A percentile compares a stretch with the other conserved stretches of the same genome.
phyloP scores from a whole-genome alignment of 2,888 invertebrate genomes.

The Polymixis flavicincta region DNA sequence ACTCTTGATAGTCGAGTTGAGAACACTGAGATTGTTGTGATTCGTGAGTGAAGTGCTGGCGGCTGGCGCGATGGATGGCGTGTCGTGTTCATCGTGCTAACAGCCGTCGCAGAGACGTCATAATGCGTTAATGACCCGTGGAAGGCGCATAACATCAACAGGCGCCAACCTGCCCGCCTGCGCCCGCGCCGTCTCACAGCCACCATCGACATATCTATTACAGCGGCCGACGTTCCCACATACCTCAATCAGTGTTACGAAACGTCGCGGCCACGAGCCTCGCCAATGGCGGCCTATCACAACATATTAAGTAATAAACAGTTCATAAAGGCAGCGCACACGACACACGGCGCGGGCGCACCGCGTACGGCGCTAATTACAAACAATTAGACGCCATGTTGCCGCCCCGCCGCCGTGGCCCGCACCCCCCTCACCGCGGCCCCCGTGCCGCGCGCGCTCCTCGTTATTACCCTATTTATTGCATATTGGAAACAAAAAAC shows the following conservation, averaged over 20 bases:
- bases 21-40: constrained; percentile 2
- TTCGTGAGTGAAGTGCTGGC: constrained; percentile 15
- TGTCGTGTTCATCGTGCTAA: constrained; percentile 43
- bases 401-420: constrained; percentile 76
- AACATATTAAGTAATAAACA: constrained; percentile 89
- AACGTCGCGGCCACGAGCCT: constrained; percentile 64
- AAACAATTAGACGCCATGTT: constrained; percentile 84
- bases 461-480: constrained; percentile 84
- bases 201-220: constrained; percentile 46
- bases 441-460: constrained; percentile 70
- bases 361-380: constrained; percentile 82
- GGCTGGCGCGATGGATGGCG: constrained; percentile 26
- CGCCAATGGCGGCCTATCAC: constrained; percentile 75
- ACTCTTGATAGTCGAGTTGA: background rate
- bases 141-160: constrained; percentile 55
- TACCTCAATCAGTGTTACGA: constrained; percentile 71
- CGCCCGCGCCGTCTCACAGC: constrained; percentile 12
- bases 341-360: constrained; percentile 62
- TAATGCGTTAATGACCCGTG: constrained; percentile 62
- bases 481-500: constrained; percentile 86
- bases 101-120: constrained; percentile 45
- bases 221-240: constrained; percentile 70
- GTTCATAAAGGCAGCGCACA: constrained; percentile 80
- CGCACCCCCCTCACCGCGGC: constrained; percentile 65
- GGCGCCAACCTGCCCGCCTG: constrained; percentile 59